Evolutionary conservation across 2,797 vertebrate species (phyloP).

Genomic region (Rhinophrynus dorsalis): DNA sequence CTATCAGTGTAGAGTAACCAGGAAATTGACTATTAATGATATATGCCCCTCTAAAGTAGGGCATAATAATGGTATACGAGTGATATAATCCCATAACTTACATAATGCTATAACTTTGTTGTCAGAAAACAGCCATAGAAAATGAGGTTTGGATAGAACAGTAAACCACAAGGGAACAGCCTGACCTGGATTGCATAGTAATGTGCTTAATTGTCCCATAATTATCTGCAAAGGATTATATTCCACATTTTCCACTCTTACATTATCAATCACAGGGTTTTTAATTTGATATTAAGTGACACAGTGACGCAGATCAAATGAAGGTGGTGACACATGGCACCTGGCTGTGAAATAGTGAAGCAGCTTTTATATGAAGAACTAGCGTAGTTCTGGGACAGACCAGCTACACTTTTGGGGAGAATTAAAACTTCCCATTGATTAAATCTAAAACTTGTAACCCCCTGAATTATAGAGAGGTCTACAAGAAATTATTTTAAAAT

Average conservation of each 20-base stretch:
- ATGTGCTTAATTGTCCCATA: conserved; percentile 8
- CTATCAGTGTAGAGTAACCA: too few species aligned
- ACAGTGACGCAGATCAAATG: conserved; percentile 1
- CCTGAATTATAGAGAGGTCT: too few species aligned
- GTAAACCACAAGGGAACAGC: neutral
- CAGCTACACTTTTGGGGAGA: too few species aligned
- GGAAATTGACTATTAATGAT: too few species aligned
- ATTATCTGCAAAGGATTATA: conserved; percentile 1
- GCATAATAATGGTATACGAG: too few species aligned
- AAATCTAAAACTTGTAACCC: too few species aligned
- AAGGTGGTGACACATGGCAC: neutral
- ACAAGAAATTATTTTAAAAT: too few species aligned
- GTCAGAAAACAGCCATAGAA: neutral
- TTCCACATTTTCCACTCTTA: neutral
- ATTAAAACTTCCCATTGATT: too few species aligned
- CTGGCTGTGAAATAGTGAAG: conserved; percentile 8
- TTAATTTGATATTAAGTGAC: conserved; percentile 12
- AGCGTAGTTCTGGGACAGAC: too few species aligned
- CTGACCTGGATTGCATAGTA: conserved; percentile 18
- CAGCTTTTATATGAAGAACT: too few species aligned
- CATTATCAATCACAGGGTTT: neutral
- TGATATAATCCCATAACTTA: too few species aligned
- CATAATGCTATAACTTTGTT: neutral
- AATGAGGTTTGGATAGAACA: neutral
- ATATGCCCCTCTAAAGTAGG: too few species aligned